Conservation (phyloP, 2,113 vertebrate species). For the Atlantisia rogersi region DNA sequence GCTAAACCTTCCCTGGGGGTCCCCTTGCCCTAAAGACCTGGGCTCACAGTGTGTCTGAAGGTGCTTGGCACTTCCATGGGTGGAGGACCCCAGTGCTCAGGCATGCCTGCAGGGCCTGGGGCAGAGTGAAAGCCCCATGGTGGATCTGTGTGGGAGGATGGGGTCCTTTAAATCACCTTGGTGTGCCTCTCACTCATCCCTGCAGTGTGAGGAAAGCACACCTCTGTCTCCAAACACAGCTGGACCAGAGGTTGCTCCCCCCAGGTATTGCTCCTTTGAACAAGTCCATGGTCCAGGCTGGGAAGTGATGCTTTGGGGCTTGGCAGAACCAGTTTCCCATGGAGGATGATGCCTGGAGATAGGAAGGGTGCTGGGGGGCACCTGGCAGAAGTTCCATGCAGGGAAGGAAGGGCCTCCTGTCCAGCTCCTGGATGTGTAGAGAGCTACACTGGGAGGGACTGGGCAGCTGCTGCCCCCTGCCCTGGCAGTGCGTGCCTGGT, state of each 20-base stretch:
- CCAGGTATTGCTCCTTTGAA: neutral
- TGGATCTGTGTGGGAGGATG: neutral
- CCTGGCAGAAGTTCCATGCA: neutral
- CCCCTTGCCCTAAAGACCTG: neutral
- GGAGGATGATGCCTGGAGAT: neutral
- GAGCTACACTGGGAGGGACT: accelerated
- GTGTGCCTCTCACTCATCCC: neutral
- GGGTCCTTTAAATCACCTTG: too few relatives aligned
- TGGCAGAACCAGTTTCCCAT: neutral
- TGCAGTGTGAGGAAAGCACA: neutral
- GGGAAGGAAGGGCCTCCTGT: neutral
- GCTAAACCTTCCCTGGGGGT: accelerated
- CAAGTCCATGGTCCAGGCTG: neutral
- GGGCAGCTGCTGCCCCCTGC: neutral
- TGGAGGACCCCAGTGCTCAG: neutral
- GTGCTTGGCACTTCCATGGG: accelerated
- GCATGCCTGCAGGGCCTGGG: neutral
- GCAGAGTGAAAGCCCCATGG: neutral
- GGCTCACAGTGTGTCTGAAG: neutral
- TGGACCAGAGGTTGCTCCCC: neutral
- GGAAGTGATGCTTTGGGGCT: neutral
- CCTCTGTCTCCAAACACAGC: neutral
- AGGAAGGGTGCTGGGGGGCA: neutral
- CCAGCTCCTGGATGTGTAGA: neutral
- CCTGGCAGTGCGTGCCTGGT: neutral